A percentile compares a stretch with the other conserved stretches of the same genome.
Evolutionary conservation across 2,797 vertebrate species (phyloP).

Genomic region (Onychomys arenicola): DNA sequence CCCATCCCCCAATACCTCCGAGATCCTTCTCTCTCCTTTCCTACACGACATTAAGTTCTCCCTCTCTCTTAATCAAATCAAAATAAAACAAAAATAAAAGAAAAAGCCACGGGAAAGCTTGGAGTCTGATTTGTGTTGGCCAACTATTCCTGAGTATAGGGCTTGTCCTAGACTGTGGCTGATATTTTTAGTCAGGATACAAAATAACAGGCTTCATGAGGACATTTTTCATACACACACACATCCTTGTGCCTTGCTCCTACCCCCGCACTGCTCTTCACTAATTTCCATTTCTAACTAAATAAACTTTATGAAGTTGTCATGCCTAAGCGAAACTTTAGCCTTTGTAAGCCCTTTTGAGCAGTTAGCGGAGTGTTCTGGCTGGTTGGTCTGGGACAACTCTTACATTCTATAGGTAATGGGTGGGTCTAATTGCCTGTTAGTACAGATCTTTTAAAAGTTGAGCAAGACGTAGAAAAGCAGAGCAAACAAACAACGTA

Average conservation of each 20-base stretch:
- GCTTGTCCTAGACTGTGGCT: neutral
- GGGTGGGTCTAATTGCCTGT: conserved; percentile 48
- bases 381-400: neutral
- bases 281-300: conserved; percentile 21
- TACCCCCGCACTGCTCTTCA: too few species aligned
- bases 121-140: neutral
- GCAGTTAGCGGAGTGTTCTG: neutral
- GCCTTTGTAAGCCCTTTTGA: neutral
- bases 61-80: neutral
- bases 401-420: neutral
- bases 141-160: neutral
- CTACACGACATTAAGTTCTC: neutral
- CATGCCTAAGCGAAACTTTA: neutral
- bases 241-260: neutral
- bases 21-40: neutral
- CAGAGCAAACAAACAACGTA: conserved; percentile 79
- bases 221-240: neutral
- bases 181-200: neutral
- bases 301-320: neutral
- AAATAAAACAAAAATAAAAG: neutral
- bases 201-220: too few species aligned
- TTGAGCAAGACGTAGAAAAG: conserved; percentile 67
- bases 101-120: neutral
- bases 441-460: conserved; percentile 60
- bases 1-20: too few species aligned